Evolutionary conservation across 2,113 vertebrate genomes (phyloP), one percentile per base, ranked within the genome.

Genomic region (Gulo gulo): DNA sequence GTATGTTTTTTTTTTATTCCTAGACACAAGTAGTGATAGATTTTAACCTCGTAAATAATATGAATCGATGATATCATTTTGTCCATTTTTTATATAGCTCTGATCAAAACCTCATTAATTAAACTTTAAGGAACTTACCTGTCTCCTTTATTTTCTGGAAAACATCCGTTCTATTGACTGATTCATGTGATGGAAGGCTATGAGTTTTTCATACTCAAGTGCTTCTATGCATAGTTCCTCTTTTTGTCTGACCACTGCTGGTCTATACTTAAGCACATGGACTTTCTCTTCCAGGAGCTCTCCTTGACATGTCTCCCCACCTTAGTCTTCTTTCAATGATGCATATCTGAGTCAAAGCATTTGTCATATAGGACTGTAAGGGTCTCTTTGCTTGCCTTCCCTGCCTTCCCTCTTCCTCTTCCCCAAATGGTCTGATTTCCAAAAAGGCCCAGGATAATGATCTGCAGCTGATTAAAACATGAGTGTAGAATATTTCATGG

Each of bases 41-140:
- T 91, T 86, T 93, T 63, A 95, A 23, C 65, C 52, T 93, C 76
- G 81, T 92, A 94, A 84, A 80, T 96, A 92, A 47, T 63, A 16
- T 50, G 73, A 93, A 67, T 61, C 23, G 31, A 31, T 74, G 16
- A 97, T 86, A 57, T 29, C 16, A 50, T 50, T 71, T 92, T 92
- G 42, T 45, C 23, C 55, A 10, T 18, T 81, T 52, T 82, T 86
- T 84, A 20, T 29, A 73, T 65, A 82, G 9, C 39, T 89, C 21
- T 82, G 61, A 89, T 96, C 57, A 76, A 61, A 85, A 84, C 94
- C 7, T 36, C 29, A 67, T 76, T 82, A 78, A 36, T 50, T 76
- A 57, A 83, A 94, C 18, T 73, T 89, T 2, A 94, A 79, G 29
- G 36, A 84, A 61, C 11, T 69, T 85, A 6, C 76, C 10, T 29